Conservation (phyloP, 2,888 invertebrate genomes). For the Metacarcinus magister region DNA sequence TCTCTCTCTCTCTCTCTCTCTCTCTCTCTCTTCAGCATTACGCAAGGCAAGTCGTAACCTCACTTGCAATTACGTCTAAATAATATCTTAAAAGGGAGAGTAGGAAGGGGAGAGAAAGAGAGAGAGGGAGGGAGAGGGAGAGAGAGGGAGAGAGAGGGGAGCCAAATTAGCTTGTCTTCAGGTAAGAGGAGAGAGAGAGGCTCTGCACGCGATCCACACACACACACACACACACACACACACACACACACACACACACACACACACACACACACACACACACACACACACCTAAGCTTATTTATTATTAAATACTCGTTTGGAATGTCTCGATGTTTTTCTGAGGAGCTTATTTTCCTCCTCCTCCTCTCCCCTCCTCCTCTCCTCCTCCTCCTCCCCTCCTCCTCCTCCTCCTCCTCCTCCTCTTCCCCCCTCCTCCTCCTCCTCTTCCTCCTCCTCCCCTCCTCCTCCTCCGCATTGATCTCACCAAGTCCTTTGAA, state of each 20-base stretch:
- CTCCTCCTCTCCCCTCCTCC: not conserved
- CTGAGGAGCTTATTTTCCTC: too few species aligned
- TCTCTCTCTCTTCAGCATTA: not conserved
- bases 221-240: constrained; percentile 56
- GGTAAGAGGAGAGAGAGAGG: not conserved
- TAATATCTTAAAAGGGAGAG: constrained; percentile 21
- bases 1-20: constrained; percentile 48
- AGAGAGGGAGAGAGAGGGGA: not conserved
- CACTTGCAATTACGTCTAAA: constrained; percentile 22
- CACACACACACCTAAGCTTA: not conserved
- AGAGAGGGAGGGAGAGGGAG: not conserved
- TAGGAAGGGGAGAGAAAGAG: not conserved
- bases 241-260: constrained; percentile 34
- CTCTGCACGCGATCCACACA: not conserved
- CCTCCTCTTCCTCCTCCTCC: not conserved
- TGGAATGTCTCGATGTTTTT: not conserved
- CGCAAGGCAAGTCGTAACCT: not conserved
- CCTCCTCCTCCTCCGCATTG: not conserved
- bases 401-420: not conserved
- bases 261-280: constrained; percentile 28
- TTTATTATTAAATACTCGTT: constrained; percentile 2
- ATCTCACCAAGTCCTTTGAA: not conserved
- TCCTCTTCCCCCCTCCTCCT: not conserved
- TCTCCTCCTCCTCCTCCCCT: not conserved
- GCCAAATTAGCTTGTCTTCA: not conserved